phyloP scores from a whole-genome alignment of 2,113 vertebrate genomes.

The Lepidothrix coronata region DNA sequence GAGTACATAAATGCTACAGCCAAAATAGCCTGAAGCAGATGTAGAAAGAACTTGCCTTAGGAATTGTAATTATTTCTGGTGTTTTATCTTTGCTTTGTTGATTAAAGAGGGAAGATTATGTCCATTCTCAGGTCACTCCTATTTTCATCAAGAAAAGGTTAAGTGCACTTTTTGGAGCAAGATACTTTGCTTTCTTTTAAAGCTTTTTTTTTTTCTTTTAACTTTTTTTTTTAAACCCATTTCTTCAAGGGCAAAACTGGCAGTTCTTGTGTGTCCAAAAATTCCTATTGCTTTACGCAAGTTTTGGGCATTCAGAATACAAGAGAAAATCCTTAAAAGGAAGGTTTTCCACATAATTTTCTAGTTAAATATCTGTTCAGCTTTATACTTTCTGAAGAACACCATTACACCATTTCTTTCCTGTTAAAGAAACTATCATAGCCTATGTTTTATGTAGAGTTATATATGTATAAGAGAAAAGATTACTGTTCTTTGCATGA shows the following conservation, averaged over 20 bases:
- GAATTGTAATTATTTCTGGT: constrained; percentile 19
- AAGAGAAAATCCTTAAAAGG: background rate
- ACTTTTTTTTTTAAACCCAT: background rate
- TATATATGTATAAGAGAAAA: background rate
- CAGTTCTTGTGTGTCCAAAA: background rate
- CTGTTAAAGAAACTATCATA: background rate
- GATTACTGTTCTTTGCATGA: background rate
- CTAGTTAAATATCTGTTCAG: background rate
- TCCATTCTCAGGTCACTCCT: background rate
- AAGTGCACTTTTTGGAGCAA: background rate
- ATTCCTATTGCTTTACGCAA: background rate
- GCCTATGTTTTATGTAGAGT: background rate
- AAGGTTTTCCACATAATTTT: background rate
- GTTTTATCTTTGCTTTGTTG: background rate
- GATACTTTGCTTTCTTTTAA: background rate
- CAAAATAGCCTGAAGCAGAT: constrained; percentile 52
- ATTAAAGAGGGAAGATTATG: background rate
- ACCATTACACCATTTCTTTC: background rate
- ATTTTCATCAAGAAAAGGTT: background rate
- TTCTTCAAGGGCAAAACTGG: background rate
- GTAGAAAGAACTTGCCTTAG: constrained; percentile 20
- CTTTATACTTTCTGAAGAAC: background rate
- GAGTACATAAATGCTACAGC: background rate
- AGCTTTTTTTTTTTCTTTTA: background rate
- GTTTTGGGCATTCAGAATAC: background rate